Evolutionary conservation across 1,140 invertebrate species (phyloP).

Genomic region (Whitmania pigra): DNA sequence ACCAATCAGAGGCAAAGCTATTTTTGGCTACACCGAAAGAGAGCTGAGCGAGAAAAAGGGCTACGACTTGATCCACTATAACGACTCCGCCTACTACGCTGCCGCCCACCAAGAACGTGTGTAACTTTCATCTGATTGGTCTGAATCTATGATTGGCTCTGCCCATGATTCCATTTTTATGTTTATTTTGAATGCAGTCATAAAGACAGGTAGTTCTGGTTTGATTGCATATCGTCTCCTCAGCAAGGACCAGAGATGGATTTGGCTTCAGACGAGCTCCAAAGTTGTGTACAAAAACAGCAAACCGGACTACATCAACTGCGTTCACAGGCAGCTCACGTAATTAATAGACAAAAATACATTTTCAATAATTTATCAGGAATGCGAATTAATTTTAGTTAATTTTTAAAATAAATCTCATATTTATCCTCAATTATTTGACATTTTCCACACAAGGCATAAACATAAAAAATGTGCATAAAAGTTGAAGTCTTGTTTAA

Average conservation of each 20-base stretch:
- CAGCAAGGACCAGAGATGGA: slow-evolving; percentile 73
- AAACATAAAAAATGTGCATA: not conserved
- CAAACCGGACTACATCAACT: slow-evolving; percentile 95
- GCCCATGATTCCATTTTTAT: not conserved
- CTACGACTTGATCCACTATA: slow-evolving; percentile 91
- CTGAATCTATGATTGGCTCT: not conserved
- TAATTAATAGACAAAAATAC: slow-evolving; percentile 44
- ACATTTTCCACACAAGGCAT: not conserved
- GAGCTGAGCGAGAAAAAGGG: slow-evolving; percentile 82
- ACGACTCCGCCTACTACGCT: slow-evolving; percentile 91
- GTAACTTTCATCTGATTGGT: slow-evolving; percentile 39
- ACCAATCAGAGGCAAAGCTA: slow-evolving; percentile 65
- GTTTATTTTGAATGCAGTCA: slow-evolving; percentile 66
- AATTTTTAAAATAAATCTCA: too few species aligned
- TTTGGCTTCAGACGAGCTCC: slow-evolving; percentile 95
- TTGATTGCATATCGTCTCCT: slow-evolving; percentile 94
- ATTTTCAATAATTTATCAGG: not conserved
- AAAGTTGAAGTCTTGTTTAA: slow-evolving; percentile 44
- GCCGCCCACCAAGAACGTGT: slow-evolving; percentile 96
- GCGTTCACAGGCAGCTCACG: slow-evolving; percentile 92
- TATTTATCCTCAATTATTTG: too few species aligned
- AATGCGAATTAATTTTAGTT: not conserved
- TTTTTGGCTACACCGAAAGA: slow-evolving; percentile 80
- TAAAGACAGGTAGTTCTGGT: slow-evolving; percentile 93
- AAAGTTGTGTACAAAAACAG: slow-evolving; percentile 96